Evolutionary conservation across 2,113 vertebrate genomes (phyloP).

Genomic region (Cyphomyrus discorhynchus): DNA sequence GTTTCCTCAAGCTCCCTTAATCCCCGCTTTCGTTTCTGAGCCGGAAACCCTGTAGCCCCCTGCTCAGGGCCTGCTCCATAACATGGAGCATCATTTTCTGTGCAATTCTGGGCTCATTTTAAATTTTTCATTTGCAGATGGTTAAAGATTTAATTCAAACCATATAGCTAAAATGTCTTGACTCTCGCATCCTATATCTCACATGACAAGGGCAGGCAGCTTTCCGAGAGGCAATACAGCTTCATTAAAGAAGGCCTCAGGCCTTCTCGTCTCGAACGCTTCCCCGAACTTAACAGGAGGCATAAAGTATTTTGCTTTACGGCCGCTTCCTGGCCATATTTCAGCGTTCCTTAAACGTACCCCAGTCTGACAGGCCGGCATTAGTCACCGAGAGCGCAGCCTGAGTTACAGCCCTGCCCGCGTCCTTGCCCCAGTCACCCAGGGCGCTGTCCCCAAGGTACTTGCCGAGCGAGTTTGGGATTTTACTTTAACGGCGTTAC

Average conservation of each 20-base stretch:
- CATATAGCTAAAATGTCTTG: background rate
- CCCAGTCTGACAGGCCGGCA: background rate
- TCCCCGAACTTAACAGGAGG: background rate
- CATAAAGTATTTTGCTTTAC: slow-evolving; percentile 9
- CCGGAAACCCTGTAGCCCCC: background rate
- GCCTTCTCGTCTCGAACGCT: background rate
- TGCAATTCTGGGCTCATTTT: background rate
- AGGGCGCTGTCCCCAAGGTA: background rate
- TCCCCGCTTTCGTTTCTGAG: background rate
- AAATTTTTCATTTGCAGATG: background rate
- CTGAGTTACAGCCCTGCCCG: background rate
- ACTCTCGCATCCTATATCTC: background rate
- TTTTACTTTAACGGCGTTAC: background rate
- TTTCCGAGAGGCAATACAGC: background rate
- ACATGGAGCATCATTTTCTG: background rate
- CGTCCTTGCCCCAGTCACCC: background rate
- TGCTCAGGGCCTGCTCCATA: background rate
- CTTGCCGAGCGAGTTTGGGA: background rate
- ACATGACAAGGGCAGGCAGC: background rate
- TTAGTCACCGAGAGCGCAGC: background rate
- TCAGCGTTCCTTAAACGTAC: background rate
- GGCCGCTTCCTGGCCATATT: background rate
- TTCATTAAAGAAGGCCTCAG: background rate
- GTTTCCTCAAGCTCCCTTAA: background rate
- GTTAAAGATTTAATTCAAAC: background rate